A percentile compares a stretch with the other conserved stretches of the same genome.
Conservation (phyloP, 2,113 vertebrate species). For the Ictalurus punctatus region DNA sequence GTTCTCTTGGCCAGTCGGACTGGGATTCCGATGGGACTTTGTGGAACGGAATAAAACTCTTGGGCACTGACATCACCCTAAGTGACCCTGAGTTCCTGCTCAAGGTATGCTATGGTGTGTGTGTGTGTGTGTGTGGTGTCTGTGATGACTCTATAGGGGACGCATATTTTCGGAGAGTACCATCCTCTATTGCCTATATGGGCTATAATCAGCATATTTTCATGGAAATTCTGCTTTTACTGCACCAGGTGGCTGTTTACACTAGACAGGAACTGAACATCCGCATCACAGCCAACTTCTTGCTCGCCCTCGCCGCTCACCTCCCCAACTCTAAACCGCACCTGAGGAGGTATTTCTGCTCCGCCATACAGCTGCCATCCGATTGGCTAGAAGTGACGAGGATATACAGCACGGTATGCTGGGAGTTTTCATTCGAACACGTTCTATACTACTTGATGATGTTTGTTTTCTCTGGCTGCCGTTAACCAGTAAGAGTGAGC, state of each 20-base stretch:
- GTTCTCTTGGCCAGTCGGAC: conserved; percentile 59
- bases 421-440: not conserved
- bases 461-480: not conserved
- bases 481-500: not conserved
- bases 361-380: conserved; percentile 81
- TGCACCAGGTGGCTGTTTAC: conserved; percentile 80
- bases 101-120: conserved; percentile 72
- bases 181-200: not conserved
- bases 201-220: not conserved
- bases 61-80: conserved; percentile 70
- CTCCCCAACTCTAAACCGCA: conserved; percentile 74
- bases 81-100: conserved; percentile 84
- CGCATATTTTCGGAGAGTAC: not conserved
- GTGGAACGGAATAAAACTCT: conserved; percentile 64
- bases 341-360: conserved; percentile 81
- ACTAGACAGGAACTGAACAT: conserved; percentile 85
- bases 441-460: not conserved
- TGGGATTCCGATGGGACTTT: conserved; percentile 49
- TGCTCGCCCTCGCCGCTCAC: conserved; percentile 79
- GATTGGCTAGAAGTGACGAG: conserved; percentile 86
- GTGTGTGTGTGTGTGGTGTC: not conserved
- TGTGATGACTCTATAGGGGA: not conserved
- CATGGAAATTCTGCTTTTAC: not conserved
- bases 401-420: conserved; percentile 72
- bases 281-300: conserved; percentile 81